These are phyloP conservation scores for Drosophila mayri DNA, from an alignment of 1,140 invertebrate genomes.

Conservation along the genomic window DNA sequence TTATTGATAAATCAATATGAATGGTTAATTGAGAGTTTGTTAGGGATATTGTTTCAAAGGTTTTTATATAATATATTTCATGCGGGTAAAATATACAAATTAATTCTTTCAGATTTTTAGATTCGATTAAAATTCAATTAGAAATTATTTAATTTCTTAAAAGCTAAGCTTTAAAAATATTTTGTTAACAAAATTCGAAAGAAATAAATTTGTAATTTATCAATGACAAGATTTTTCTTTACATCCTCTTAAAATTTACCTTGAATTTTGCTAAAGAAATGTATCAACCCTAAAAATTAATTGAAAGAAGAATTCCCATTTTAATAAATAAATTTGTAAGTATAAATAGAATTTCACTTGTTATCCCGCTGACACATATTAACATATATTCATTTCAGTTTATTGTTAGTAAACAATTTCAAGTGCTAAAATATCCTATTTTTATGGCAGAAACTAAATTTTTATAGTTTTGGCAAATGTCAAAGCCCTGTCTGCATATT, in stretches of 20 bases:
- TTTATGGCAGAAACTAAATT: conserved; percentile 26
- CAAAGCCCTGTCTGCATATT: conserved; percentile 21
- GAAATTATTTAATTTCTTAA: no score
- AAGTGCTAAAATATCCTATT: not conserved
- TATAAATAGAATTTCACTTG: not conserved
- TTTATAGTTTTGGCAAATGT: conserved; percentile 36
- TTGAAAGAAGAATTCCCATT: not conserved
- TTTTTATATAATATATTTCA: no score
- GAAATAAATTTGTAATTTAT: no score
- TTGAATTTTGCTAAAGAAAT: no score
- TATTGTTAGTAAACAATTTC: conserved; percentile 10
- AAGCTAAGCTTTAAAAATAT: no score
- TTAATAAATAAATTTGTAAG: no score
- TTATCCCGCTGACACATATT: not conserved
- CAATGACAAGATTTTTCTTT: no score
- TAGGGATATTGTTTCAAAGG: not conserved
- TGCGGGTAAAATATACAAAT: no score
- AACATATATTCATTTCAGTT: not conserved
- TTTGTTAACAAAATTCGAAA: no score
- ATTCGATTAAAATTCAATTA: no score
- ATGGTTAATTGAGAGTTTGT: conserved; percentile 2
- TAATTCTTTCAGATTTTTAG: no score
- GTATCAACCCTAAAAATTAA: not conserved
- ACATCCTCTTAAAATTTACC: no score
- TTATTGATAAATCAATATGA: conserved; percentile 10